Evolutionary conservation across 2,888 invertebrate species (phyloP), one percentile per base, ranked within the genome.

Genomic region (Galerucella pusilla): DNA sequence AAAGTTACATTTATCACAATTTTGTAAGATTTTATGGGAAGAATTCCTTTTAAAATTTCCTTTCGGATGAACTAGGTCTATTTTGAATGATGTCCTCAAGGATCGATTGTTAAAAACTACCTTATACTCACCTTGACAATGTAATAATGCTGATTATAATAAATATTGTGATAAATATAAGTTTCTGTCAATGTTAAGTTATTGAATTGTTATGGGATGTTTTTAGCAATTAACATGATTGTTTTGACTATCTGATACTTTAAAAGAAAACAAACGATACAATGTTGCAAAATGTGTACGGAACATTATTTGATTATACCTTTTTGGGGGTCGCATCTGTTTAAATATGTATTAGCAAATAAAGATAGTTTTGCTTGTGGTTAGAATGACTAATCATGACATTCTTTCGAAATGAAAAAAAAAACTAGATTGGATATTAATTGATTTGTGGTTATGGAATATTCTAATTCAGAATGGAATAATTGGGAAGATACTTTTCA

Each of bases 191-290:
- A 16, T 57, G 57, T 57, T 57, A 57, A 57, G 57, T 20, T 57
- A 57, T 57, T 57, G n/a, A 57, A 28, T 61, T 28, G 60, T 61
- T 28, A 61, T 61, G 25, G 60, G 35, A 54, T 59, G 61, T 74
- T 74, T 68, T 54, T 67, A 54, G 57, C 11, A 54, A 54, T 67
- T 35, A 20, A 67, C 67, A 67, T 35, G 67, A 52, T 67, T 67
- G 57, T 67, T 67, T 54, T 67, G 67, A 67, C 67, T 67, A 52
- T 67, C 3, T 67, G n/a, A 57, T 67, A 61, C 28, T 66, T 66
- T 28, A 57, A 52, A 67, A 10, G 25, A 67, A 67, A 67, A 67
- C 28, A 52, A 67, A 67, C 16, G 11, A 46, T 67, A 67, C 35
- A 52, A 61, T 61, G 61, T 61, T 61, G 61, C 35, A 35, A 61